Base-by-base conservation (phyloP, 2,888 invertebrate species). In the Hypena proboscidalis region DNA sequence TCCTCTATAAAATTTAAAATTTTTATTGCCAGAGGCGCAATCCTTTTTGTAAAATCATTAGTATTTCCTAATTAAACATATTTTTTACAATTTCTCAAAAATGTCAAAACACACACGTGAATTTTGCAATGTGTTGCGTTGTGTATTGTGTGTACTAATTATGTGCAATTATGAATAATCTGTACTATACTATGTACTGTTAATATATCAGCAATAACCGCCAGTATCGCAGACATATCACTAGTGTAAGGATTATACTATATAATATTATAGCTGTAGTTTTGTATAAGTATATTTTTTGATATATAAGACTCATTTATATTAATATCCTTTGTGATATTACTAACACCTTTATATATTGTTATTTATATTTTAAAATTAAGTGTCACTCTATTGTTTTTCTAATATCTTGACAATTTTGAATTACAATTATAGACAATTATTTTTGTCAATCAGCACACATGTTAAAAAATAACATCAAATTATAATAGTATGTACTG, bases 201-300 rank as follows among this genome's bases (percentile, higher is more conserved):
- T 63, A 54, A 38, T 63, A 64, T 67, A 61, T 76, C 73, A 86
- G 84, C 80, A 84, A 83, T 86, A 83, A 83, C 62, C 68, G 83
- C 86, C 89, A 75, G 78, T 85, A 87, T 87, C 87, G 60, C 79
- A 87, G 58, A 90, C 90, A 90, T 90, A 90, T 90, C 90, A 89
- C 67, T 89, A 89, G 82, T 17, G 23, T 85, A 85, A 81, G 82
- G 58, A 73, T n/a, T 71, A 79, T 70, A 75, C 73, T n/a, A n/a
- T n/a, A n/a, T n/a, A n/a, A n/a, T n/a, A 74, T 68, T 70, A 74
- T 70, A 58, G 55, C 51, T 65, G 60, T 80, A 74, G 68, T 73
- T 74, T 71, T 72, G 53, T 44, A 50, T 48, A 38, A 22, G 50
- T 58, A 61, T 65, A 65, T 57, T 62, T 57, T 59, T 61, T 48